phyloP scores from a whole-genome alignment of 2,888 invertebrate genomes.

The Apeira syringaria region DNA sequence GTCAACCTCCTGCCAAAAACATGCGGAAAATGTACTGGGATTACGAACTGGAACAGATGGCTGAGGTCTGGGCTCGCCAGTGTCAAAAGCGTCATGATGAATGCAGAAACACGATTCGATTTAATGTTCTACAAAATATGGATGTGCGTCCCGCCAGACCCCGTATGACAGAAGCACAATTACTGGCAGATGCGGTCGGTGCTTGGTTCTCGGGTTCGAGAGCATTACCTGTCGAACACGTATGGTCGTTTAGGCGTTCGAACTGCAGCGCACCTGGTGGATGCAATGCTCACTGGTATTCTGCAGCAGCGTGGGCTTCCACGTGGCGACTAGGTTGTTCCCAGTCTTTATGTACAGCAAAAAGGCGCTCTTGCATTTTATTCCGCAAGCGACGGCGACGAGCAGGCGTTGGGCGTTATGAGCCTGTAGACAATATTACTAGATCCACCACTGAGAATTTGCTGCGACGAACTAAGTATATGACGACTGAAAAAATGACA shows the following conservation, averaged over 20 bases:
- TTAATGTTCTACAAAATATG: slow-evolving; percentile 74
- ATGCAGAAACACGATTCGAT: slow-evolving; percentile 70
- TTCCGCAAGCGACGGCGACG: slow-evolving; percentile 56
- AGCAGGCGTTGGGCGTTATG: too few species aligned
- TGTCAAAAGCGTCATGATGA: slow-evolving; percentile 79
- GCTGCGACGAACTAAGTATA: slow-evolving; percentile 58
- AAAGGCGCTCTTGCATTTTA: slow-evolving; percentile 56
- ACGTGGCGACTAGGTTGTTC: slow-evolving; percentile 76
- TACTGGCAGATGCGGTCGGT: slow-evolving; percentile 70
- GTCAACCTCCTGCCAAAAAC: slow-evolving; percentile 74
- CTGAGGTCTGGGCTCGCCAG: slow-evolving; percentile 75
- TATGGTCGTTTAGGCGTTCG: slow-evolving; percentile 62
- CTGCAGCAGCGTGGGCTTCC: slow-evolving; percentile 73
- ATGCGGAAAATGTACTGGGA: slow-evolving; percentile 82
- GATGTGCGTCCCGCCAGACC: slow-evolving; percentile 68
- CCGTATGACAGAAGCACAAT: slow-evolving; percentile 68
- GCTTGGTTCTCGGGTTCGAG: slow-evolving; percentile 75
- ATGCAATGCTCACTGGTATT: slow-evolving; percentile 73
- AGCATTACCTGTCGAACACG: slow-evolving; percentile 59
- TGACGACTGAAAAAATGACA: slow-evolving; percentile 41
- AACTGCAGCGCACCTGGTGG: slow-evolving; percentile 72
- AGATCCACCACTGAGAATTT: slow-evolving; percentile 47
- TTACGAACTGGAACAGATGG: slow-evolving; percentile 70
- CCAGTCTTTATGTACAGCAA: slow-evolving; percentile 67
- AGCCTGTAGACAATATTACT: slow-evolving; percentile 32